Conservation (phyloP, 2,797 vertebrate genomes). For the Zalophus californianus region DNA sequence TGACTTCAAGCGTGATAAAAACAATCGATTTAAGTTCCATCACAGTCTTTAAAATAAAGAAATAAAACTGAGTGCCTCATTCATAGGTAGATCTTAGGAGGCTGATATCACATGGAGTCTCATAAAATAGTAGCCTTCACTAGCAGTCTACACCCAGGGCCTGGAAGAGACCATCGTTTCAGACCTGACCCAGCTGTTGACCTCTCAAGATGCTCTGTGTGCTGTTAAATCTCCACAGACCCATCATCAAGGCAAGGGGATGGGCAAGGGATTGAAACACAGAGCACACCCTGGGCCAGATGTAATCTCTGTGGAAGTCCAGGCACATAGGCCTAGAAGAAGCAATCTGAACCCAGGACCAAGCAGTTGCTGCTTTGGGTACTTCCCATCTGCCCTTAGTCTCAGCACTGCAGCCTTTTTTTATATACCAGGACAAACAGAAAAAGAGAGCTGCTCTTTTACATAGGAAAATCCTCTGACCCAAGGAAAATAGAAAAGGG, state of each 20-base stretch:
- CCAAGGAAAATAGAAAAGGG: conserved; percentile 52
- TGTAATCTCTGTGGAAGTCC: not conserved
- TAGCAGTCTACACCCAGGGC: not conserved
- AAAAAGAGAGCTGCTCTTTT: conserved; percentile 49
- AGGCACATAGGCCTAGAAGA: not conserved
- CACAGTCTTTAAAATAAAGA: not conserved
- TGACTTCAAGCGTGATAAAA: not conserved
- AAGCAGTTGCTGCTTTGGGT: not conserved
- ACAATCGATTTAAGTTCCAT: not conserved
- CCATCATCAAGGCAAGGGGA: not conserved
- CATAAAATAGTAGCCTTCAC: not conserved
- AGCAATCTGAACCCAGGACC: not conserved
- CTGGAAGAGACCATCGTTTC: not conserved
- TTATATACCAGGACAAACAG: conserved; percentile 32
- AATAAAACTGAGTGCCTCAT: not conserved
- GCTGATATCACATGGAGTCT: not conserved
- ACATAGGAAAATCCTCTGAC: conserved; percentile 51
- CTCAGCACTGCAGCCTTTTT: not conserved
- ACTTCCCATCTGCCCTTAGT: not conserved
- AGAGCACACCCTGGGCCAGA: not conserved
- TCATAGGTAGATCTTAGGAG: not conserved
- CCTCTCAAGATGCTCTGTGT: not conserved
- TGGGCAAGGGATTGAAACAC: not conserved
- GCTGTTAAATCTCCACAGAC: not conserved
- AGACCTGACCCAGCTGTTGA: not conserved